These are phyloP conservation scores for Rhimphoctona megacephalus DNA, from an alignment of 2,888 invertebrate species.

Conservation along the genomic window DNA sequence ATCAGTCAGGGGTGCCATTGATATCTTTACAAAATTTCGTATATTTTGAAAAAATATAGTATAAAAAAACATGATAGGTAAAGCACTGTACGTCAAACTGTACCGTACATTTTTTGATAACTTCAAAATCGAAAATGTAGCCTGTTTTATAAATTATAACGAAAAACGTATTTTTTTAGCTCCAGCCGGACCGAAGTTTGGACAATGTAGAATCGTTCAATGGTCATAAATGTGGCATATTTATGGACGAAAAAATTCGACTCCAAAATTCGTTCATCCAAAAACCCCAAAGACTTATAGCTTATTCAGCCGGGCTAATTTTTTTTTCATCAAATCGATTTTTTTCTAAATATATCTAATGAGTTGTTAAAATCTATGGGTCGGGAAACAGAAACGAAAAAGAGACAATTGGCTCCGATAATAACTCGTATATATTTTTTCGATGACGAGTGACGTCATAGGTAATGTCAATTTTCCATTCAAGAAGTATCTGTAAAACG, in stretches of 20 bases:
- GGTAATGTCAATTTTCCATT: constrained; percentile 17
- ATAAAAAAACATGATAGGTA: background rate
- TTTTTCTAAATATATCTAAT: background rate
- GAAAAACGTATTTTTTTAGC: background rate
- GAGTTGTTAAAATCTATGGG: background rate
- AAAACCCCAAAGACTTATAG: too few relatives aligned
- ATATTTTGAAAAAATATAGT: too few relatives aligned
- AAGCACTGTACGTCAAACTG: too few relatives aligned
- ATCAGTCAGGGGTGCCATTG: too few relatives aligned
- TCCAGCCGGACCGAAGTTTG: background rate
- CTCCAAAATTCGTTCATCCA: too few relatives aligned
- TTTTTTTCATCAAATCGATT: background rate
- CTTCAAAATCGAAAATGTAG: background rate
- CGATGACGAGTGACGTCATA: constrained; percentile 1
- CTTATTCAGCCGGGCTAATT: background rate
- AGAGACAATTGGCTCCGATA: background rate
- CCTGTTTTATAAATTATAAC: background rate
- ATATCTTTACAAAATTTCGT: too few relatives aligned
- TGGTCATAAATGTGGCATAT: too few relatives aligned
- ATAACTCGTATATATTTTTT: constrained; percentile 34
- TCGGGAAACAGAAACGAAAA: background rate
- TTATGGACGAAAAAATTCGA: too few relatives aligned
- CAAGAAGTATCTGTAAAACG: constrained; percentile 34
- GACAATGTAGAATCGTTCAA: background rate
- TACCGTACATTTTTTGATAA: too few relatives aligned